Evolutionary conservation across 2,888 invertebrate species (phyloP).

Genomic region (Nycteola revayana): DNA sequence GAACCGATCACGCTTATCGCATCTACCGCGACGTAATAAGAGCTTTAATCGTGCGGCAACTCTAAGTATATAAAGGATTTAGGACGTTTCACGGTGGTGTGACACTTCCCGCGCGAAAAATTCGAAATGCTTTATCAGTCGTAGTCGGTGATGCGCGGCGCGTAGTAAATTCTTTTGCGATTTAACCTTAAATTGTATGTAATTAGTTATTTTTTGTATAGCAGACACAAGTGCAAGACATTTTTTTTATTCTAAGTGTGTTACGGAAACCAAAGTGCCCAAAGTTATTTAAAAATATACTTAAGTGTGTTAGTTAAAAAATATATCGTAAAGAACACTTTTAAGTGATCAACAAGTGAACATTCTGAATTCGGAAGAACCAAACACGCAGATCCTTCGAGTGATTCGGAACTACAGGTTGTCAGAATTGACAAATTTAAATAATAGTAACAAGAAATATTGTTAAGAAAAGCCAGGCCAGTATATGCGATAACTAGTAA

Average conservation of each 20-base stretch:
- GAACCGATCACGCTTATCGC: conserved; percentile 70
- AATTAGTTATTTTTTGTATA: conserved; percentile 20
- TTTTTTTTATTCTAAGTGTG: conserved; percentile 11
- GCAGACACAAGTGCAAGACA: no score
- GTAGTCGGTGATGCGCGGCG: conserved; percentile 46
- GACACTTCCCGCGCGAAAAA: conserved; percentile 80
- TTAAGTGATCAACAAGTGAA: no score
- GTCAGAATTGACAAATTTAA: no score
- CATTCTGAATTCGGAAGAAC: no score
- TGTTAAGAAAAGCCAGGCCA: no score
- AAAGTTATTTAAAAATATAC: conserved; percentile 13
- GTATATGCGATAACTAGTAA: no score
- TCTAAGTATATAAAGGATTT: conserved; percentile 71
- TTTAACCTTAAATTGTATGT: conserved; percentile 4
- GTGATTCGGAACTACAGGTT: no score
- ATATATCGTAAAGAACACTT: no score
- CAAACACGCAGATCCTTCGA: no score
- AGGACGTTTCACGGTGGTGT: conserved; percentile 63
- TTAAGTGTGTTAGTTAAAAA: no score
- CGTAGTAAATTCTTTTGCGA: conserved; percentile 41
- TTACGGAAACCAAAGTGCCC: conserved; percentile 19
- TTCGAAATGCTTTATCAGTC: conserved; percentile 80
- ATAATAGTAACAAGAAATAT: no score
- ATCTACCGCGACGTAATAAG: conserved; percentile 46
- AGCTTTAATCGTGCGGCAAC: conserved; percentile 47